Evolutionary conservation across 2,113 vertebrate species (phyloP).

Genomic region (Amphiprion percula): DNA sequence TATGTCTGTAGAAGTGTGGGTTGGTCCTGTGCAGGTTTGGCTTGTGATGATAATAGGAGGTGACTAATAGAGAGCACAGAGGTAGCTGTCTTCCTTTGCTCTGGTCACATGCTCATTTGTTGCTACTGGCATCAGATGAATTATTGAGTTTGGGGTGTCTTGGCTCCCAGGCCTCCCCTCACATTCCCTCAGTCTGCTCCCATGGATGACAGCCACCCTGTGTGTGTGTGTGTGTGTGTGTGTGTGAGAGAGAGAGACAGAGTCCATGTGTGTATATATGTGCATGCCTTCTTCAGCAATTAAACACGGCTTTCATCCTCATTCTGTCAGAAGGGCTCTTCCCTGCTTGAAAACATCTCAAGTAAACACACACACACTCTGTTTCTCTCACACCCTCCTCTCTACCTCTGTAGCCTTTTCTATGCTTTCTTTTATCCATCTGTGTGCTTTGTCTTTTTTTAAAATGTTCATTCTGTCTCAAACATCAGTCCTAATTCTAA

Average conservation of each 20-base stretch:
- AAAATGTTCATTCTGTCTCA: no score
- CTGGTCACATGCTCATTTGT: constrained; percentile 90
- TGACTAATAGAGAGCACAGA: constrained; percentile 89
- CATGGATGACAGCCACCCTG: constrained; percentile 40
- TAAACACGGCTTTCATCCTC: constrained; percentile 81
- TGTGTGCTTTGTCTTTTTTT: no score
- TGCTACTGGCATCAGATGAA: constrained; percentile 93
- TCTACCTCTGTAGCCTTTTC: background rate
- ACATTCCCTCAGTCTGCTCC: constrained; percentile 62
- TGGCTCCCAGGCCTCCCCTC: constrained; percentile 63
- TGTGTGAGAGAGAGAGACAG: constrained; percentile 67
- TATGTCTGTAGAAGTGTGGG: constrained; percentile 18
- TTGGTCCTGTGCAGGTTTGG: constrained; percentile 28
- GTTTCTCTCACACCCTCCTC: background rate
- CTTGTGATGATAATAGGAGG: constrained; percentile 90
- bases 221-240: constrained; percentile 15
- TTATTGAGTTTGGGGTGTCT: constrained; percentile 91
- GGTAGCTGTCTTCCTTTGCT: constrained; percentile 85
- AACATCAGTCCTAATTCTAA: background rate
- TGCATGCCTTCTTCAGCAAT: constrained; percentile 78
- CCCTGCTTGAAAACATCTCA: constrained; percentile 64
- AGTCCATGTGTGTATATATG: constrained; percentile 1
- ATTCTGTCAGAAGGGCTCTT: constrained; percentile 85
- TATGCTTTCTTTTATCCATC: background rate
- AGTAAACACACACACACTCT: constrained; percentile 14